These are phyloP conservation scores for Sparidentex hasta DNA, from an alignment of 2,797 vertebrate species.

Conservation along the genomic window DNA sequence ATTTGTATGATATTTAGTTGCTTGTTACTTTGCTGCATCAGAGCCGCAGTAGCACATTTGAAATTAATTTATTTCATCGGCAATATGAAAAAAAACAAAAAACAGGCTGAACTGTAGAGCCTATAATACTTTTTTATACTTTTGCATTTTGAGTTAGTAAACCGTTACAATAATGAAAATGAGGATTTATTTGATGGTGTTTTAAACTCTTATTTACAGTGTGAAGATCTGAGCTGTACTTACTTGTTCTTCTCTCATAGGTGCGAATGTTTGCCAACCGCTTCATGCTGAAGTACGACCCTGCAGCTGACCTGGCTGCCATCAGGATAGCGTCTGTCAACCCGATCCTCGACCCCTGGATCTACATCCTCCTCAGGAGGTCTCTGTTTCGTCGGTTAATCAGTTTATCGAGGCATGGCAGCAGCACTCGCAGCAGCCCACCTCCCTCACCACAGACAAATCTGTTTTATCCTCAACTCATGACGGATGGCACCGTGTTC, in stretches of 20 bases:
- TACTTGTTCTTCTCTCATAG: slow-evolving; percentile 70
- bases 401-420: slow-evolving; percentile 42
- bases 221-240: not conserved
- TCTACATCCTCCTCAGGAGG: slow-evolving; percentile 96
- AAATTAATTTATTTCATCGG: too few relatives aligned
- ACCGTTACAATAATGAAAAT: not conserved
- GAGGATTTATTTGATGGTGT: not conserved
- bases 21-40: too few relatives aligned
- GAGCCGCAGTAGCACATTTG: not conserved
- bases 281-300: slow-evolving; percentile 80
- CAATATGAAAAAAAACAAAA: too few relatives aligned
- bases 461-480: slow-evolving; percentile 46
- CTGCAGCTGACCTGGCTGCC: slow-evolving; percentile 88
- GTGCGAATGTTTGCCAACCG: slow-evolving; percentile 93
- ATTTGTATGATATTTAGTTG: too few relatives aligned
- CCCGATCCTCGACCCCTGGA: slow-evolving; percentile 97
- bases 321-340: slow-evolving; percentile 95
- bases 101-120: too few relatives aligned
- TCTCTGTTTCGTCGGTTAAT: slow-evolving; percentile 86
- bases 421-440: slow-evolving; percentile 9
- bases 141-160: not conserved
- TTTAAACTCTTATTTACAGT: not conserved
- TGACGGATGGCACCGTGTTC: slow-evolving; percentile 57
- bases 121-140: too few relatives aligned
- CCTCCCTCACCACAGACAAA: not conserved